Conservation (phyloP, 2,113 vertebrate genomes). For the Nycticryphes semicollaris region DNA sequence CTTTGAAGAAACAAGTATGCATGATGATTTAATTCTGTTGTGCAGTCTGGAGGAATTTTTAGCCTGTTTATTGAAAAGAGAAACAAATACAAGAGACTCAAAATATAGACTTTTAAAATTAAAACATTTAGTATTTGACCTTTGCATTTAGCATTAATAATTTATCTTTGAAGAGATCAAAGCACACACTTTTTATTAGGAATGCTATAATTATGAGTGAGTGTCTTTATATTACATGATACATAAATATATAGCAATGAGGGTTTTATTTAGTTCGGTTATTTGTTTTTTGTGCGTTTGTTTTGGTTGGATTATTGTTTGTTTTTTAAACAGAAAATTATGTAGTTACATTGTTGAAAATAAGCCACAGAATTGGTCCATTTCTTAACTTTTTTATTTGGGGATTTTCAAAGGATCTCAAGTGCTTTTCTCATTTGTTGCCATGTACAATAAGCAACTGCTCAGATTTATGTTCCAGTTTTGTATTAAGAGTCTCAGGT, state of each 20-base stretch:
- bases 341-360: neutral
- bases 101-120: neutral
- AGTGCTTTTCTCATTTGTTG: neutral
- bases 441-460: neutral
- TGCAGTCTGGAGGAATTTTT: conserved; percentile 93
- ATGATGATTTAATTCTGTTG: conserved; percentile 97
- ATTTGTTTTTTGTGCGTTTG: neutral
- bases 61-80: conserved; percentile 78
- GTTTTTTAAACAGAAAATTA: neutral
- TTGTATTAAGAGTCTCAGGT: neutral
- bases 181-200: neutral
- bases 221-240: neutral
- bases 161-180: neutral
- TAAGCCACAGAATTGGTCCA: neutral
- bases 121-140: neutral
- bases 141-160: neutral
- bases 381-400: neutral
- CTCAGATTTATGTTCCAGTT: neutral
- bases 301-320: neutral
- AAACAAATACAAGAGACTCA: neutral
- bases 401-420: neutral
- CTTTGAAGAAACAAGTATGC: conserved; percentile 98
- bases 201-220: neutral
- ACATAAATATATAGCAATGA: neutral
- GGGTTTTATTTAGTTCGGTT: neutral